A percentile compares a stretch with the other conserved stretches of the same genome.
phyloP scores from a whole-genome alignment of 2,797 vertebrate genomes.

The Nyctalus aviator region DNA sequence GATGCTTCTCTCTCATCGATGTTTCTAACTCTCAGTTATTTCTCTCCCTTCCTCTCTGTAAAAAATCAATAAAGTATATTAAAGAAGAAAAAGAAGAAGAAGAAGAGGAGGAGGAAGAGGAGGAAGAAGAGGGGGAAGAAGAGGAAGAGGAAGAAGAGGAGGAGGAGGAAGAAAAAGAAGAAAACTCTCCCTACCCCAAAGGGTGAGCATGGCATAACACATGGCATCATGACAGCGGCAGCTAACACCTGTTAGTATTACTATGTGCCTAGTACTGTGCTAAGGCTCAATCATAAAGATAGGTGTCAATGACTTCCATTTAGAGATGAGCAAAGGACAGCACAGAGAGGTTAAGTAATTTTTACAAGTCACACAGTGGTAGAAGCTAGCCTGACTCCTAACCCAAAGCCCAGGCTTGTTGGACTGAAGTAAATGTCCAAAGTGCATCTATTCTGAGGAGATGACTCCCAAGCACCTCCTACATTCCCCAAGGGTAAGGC shows the following conservation, averaged over 20 bases:
- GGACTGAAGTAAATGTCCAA: not conserved
- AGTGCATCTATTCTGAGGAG: not conserved
- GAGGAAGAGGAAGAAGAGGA: too few species aligned
- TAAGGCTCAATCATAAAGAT: not conserved
- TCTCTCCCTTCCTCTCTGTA: too few species aligned
- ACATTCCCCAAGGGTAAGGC: fast-evolving
- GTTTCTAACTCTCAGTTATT: too few species aligned
- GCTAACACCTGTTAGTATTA: not conserved
- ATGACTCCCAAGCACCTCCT: too few species aligned
- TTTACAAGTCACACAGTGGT: not conserved
- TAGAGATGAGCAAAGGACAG: not conserved
- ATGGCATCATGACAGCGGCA: not conserved
- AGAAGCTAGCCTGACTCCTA: not conserved
- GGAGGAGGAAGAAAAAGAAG: too few species aligned
- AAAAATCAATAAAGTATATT: too few species aligned
- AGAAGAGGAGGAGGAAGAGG: too few species aligned
- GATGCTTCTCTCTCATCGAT: too few species aligned
- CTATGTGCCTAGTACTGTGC: not conserved
- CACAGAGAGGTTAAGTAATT: not conserved
- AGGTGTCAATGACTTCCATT: not conserved
- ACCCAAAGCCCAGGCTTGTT: not conserved
- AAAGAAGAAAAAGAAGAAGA: too few species aligned
- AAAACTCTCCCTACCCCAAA: not conserved
- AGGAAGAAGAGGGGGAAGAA: too few species aligned
- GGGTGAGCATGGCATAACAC: too few species aligned